Evolutionary conservation across 2,888 invertebrate genomes (phyloP).

Genomic region (Keiferia lycopersicella): DNA sequence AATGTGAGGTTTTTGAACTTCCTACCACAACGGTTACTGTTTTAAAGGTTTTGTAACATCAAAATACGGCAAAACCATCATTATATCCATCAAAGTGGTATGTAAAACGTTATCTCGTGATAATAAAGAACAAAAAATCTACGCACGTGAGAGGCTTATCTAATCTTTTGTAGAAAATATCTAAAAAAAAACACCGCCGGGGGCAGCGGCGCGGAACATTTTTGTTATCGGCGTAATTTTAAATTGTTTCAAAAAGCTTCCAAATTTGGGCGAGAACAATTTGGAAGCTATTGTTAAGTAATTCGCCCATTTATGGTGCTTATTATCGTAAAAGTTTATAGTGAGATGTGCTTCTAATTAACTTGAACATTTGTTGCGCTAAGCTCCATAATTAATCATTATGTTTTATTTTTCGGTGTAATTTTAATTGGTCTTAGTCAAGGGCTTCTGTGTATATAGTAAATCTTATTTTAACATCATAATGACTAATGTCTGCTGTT

Average conservation of each 20-base stretch:
- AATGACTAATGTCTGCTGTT: neutral
- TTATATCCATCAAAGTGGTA: slow-evolving; percentile 5
- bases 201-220: slow-evolving; percentile 43
- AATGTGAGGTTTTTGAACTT: too few species aligned
- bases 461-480: neutral
- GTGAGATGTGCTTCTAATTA: slow-evolving; percentile 25
- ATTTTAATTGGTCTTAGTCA: slow-evolving; percentile 18
- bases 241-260: slow-evolving; percentile 18
- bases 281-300: slow-evolving; percentile 34
- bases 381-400: slow-evolving; percentile 22
- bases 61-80: neutral
- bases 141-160: slow-evolving; percentile 32
- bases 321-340: slow-evolving; percentile 11
- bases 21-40: neutral
- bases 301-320: slow-evolving; percentile 29
- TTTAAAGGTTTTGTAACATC: neutral
- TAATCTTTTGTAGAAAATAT: slow-evolving; percentile 27
- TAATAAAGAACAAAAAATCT: slow-evolving; percentile 18
- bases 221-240: slow-evolving; percentile 32
- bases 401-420: slow-evolving; percentile 8
- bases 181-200: slow-evolving; percentile 30
- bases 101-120: neutral
- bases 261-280: slow-evolving; percentile 14
- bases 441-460: slow-evolving; percentile 11
- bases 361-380: slow-evolving; percentile 24